Base-by-base conservation (phyloP, 1,140 invertebrate genomes). In the Rhizoglyphus robini region DNA sequence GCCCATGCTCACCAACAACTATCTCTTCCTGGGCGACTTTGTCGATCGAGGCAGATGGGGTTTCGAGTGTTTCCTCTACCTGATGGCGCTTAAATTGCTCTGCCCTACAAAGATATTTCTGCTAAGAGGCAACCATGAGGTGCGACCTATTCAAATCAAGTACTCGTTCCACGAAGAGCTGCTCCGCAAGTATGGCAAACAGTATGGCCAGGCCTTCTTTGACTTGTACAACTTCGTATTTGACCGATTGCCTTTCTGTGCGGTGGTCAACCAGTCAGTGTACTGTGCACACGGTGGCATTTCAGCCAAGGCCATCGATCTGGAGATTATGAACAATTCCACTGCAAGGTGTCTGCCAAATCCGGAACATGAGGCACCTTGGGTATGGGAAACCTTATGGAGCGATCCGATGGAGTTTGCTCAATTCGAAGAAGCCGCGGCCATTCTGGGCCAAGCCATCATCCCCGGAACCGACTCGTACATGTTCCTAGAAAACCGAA, bases 321-420 rank as follows among this genome's bases (percentile, higher is more conserved):
- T 41, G 36, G 8, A 41, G 8, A 41, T 18, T 41, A 11, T 41
- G 18, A 41, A 41, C 18, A 41, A 8, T 67, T 78, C 74, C 77
- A 82, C 86, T 65, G 84, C 84, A 0, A 75, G 77, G 38, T 82
- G 83, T 1, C 72, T 87, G 18, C 36, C 72, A 75, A 76, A 82
- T 41, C 84, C 84, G 0, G 81, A 85, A 65, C 73, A 76, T 58
- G 79, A 85, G 71, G 83, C 83, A 74, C 75, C 79, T 11, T 72
- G 86, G 30, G 84, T 85, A 2, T 87, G 86, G 85, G 84, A 87
- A 70, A 74, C 87, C 1, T 79, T 87, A 75, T 87, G 86, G 85
- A 87, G 84, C 75, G 86, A 87, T 76, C 86, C 86, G 15, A 72
- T 85, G 51, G 81, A 41, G n/a, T 23, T 20, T 20, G 41, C 38